phyloP scores from a whole-genome alignment of 2,797 vertebrate genomes.

The Pantherophis vulpinus region DNA sequence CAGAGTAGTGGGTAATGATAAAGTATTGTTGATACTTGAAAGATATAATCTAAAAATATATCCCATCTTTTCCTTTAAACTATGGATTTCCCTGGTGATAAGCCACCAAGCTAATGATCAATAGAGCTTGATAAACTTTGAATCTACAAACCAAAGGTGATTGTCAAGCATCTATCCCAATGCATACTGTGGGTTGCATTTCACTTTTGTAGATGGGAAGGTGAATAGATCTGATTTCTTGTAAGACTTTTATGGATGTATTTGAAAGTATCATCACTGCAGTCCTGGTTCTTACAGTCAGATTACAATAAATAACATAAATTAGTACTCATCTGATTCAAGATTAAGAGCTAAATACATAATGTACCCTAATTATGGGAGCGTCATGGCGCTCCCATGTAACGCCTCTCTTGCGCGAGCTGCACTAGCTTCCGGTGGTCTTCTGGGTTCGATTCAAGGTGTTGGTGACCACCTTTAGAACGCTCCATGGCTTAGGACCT shows the following conservation, averaged over 20 bases:
- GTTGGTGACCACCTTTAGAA: too few species aligned
- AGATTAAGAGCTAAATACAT: neutral
- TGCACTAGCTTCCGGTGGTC: too few species aligned
- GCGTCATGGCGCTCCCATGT: too few species aligned
- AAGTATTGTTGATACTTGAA: neutral
- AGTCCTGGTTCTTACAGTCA: neutral
- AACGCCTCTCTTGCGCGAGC: too few species aligned
- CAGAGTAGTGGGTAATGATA: too few species aligned
- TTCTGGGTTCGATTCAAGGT: too few species aligned
- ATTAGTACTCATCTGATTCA: neutral
- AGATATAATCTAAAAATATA: neutral
- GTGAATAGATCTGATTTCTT: neutral
- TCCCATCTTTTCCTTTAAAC: neutral
- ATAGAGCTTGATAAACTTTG: neutral
- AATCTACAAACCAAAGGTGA: neutral
- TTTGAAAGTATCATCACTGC: neutral
- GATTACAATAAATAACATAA: neutral
- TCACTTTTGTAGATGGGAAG: neutral
- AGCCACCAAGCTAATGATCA: neutral
- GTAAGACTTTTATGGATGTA: neutral
- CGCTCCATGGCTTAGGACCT: too few species aligned
- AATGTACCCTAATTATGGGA: neutral
- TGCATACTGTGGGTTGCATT: neutral
- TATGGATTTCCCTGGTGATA: neutral
- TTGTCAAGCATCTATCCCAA: neutral